Conservation (phyloP, 2,888 invertebrate genomes). For the Plebejus melissa region DNA sequence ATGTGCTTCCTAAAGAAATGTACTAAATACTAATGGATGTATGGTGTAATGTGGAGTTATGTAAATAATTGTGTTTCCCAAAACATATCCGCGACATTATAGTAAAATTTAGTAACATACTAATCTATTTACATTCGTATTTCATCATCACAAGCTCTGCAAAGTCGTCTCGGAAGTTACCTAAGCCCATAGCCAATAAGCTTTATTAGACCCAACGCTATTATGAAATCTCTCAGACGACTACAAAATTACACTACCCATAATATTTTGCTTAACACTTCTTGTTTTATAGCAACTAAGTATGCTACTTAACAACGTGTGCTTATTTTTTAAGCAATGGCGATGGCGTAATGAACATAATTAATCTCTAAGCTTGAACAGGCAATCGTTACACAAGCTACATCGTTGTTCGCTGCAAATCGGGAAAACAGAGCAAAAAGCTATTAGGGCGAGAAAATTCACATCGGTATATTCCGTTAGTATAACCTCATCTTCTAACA, state of each 20-base stretch:
- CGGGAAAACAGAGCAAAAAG: constrained; percentile 66
- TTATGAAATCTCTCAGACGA: constrained; percentile 48
- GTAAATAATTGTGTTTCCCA: neutral
- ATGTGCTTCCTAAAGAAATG: neutral
- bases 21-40: too few relatives aligned
- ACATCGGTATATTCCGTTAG: constrained; percentile 72
- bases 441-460: constrained; percentile 76
- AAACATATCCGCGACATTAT: neutral
- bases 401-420: constrained; percentile 49
- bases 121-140: constrained; percentile 22
- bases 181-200: constrained; percentile 16
- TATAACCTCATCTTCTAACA: constrained; percentile 71
- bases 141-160: constrained; percentile 29
- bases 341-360: constrained; percentile 24
- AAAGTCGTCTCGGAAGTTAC: constrained; percentile 30
- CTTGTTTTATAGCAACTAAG: neutral
- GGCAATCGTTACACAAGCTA: constrained; percentile 55
- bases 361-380: constrained; percentile 25
- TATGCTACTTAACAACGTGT: constrained; percentile 12
- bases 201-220: constrained; percentile 52
- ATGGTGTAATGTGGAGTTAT: neutral
- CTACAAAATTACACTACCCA: constrained; percentile 19
- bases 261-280: constrained; percentile 5
- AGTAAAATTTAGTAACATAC: neutral
- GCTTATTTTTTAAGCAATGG: constrained; percentile 21